Base-by-base conservation (phyloP, 2,888 invertebrate genomes). In the Lithodes maja region DNA sequence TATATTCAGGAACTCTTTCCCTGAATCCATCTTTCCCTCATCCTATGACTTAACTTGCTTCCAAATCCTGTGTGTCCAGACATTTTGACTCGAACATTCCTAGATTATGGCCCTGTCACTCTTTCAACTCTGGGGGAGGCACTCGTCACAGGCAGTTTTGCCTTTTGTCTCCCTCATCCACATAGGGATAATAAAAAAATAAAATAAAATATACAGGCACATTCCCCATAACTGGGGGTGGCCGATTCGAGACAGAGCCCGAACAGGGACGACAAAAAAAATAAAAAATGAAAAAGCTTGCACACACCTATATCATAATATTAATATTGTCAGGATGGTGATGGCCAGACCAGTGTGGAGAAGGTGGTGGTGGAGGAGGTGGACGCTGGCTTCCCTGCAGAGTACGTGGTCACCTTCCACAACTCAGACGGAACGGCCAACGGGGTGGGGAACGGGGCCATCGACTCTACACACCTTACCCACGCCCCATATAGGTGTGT, bases 401-500 rank as follows among this genome's bases (percentile, higher is more conserved):
- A 88, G 85, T 88, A 88, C 79, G 75, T 81, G 52, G 68, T 88
- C 3, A 61, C 85, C 1, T 77, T 69, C 5, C 88, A 84, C 12
- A 68, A 1, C 54, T 33, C 55, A 1, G 33, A 61, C 79, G 80
- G 74, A 50, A n/a, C 61, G 54, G 12, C 49, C 12, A 69, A 54
- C 17, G 74, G 79, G 2, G 50, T 50, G 49, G 80, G 53, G 15
- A 85, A 85, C 81, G 87, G 83, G 33, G 83, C 79, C 15, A 68
- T 77, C 61, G 87, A 87, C 61, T 78, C 75, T 74, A 87, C 87
- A 2, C 87, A 79, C n/a, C 87, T 90, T n/a, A 85, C 85, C 17
- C 54, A 71, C 74, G 50, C 71, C 7, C 53, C n/a, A 12, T 53
- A 78, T 1, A 83, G 75, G 85, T 87, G 69, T 33, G 77, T 82